A percentile compares a stretch with the other conserved stretches of the same genome.
Conservation (phyloP, 2,113 vertebrate species). For the Chlamydotis undulata region DNA sequence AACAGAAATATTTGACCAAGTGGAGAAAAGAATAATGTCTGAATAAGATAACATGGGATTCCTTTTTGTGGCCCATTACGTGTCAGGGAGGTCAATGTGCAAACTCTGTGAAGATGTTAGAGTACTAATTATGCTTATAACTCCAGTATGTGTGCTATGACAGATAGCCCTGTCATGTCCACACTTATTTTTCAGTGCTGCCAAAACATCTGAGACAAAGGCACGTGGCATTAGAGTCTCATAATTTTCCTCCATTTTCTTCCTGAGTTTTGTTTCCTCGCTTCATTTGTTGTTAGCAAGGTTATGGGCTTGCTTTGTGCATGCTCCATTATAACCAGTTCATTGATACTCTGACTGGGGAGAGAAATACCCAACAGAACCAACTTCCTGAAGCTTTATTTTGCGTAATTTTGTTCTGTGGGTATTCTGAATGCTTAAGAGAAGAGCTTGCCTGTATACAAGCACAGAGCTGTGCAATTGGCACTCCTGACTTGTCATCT, state of each 20-base stretch:
- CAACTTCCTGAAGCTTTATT: neutral
- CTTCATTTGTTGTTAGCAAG: neutral
- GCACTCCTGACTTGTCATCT: neutral
- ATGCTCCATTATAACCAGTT: neutral
- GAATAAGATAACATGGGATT: neutral
- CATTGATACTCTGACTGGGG: neutral
- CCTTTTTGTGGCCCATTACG: neutral
- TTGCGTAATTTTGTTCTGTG: neutral
- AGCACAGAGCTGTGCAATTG: neutral
- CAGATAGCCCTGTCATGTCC: neutral
- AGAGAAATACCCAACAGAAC: neutral
- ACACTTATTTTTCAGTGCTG: neutral
- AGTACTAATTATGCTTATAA: neutral
- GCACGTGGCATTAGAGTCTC: rapidly evolving
- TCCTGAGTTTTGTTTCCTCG: neutral
- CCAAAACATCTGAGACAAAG: neutral
- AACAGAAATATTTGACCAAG: neutral
- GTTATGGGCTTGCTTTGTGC: neutral
- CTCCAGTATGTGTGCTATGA: neutral
- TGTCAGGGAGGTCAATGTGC: neutral
- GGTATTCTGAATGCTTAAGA: neutral
- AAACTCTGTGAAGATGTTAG: neutral
- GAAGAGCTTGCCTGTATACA: neutral
- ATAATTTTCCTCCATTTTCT: neutral
- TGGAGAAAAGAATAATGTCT: neutral